Base-by-base conservation (phyloP, 2,888 invertebrate genomes). In the Malthinus seriepunctatus region DNA sequence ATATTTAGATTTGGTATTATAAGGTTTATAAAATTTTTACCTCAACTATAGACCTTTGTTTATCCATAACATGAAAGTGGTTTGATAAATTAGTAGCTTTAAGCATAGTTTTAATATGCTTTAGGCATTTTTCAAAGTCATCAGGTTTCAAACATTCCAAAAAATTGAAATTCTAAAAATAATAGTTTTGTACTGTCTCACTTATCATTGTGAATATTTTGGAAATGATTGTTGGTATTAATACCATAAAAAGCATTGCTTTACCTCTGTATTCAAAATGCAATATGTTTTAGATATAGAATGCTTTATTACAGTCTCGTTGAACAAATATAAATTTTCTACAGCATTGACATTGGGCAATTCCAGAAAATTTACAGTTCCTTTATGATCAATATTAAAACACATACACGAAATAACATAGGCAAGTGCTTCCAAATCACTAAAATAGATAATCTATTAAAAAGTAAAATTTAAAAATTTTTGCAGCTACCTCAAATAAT, bases 291-390 rank as follows among this genome's bases (percentile, higher is more conserved):
- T 93, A 0, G 92, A 88, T 52, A 93, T 82, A 76, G 94, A 93
- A 75, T 95, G 93, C 14, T 93, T 92, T 87, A 92, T 88, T n/a
- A 92, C 90, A 49, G 91, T 92, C 23, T 92, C 92, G 72, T 93
- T 90, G 44, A 90, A 91, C 34, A 90, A 90, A 76, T 93, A 94
- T 34, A 94, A 78, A 51, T 88, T 88, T 2, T 92, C 92, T 45
- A 95, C 79, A 0, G 86, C 86, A 37, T 88, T 88, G 69, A 87
- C 88, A 34, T 88, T 87, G 62, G 86, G 83, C 45, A 88, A 84
- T 76, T 93, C 90, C 75, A 90, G 93, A 46, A 89, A 86, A 76
- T 91, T 93, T 42, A 88, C 91, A 2, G 91, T 91, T 8, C 94
- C 93, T 50, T 93, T 84, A 72, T 94, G 93, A 73, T 94, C 94